These are phyloP conservation scores for Malacosoma neustria DNA, from an alignment of 2,888 invertebrate species.

Conservation along the genomic window DNA sequence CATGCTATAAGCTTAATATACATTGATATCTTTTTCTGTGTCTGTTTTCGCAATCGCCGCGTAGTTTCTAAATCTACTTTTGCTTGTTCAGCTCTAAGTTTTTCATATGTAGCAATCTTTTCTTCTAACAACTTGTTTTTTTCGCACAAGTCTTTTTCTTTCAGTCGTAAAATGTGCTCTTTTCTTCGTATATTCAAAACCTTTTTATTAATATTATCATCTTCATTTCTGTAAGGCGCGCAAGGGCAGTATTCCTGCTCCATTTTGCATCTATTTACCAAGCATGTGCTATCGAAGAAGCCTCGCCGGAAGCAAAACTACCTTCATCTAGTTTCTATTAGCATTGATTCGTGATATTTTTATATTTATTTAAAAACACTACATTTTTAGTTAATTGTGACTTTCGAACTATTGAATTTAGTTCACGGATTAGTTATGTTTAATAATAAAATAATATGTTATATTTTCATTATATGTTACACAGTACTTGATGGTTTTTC, in stretches of 20 bases:
- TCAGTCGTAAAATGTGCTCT: constrained; percentile 13
- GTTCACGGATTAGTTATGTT: too few species aligned
- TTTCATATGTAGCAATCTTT: constrained; percentile 14
- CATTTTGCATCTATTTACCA: too few species aligned
- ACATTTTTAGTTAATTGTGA: too few species aligned
- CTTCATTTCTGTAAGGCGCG: neutral
- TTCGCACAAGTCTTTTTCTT: constrained; percentile 21
- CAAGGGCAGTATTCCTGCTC: neutral
- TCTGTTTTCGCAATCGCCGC: constrained; percentile 23
- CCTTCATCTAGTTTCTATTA: too few species aligned
- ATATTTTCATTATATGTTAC: too few species aligned
- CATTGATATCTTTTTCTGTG: constrained; percentile 19
- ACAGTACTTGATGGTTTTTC: too few species aligned
- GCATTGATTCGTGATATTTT: too few species aligned
- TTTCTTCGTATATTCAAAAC: constrained; percentile 12
- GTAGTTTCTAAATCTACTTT: constrained; percentile 22
- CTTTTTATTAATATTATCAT: neutral
- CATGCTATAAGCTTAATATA: constrained; percentile 12
- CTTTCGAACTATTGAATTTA: too few species aligned
- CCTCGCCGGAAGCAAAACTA: too few species aligned
- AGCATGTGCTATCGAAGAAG: too few species aligned
- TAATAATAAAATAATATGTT: too few species aligned
- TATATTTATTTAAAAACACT: too few species aligned
- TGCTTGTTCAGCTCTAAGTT: constrained; percentile 11
- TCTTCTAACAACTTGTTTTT: constrained; percentile 19